A percentile compares a stretch with the other conserved stretches of the same genome.
phyloP scores from a whole-genome alignment of 1,140 invertebrate species.

The Hypothenemus hampei region DNA sequence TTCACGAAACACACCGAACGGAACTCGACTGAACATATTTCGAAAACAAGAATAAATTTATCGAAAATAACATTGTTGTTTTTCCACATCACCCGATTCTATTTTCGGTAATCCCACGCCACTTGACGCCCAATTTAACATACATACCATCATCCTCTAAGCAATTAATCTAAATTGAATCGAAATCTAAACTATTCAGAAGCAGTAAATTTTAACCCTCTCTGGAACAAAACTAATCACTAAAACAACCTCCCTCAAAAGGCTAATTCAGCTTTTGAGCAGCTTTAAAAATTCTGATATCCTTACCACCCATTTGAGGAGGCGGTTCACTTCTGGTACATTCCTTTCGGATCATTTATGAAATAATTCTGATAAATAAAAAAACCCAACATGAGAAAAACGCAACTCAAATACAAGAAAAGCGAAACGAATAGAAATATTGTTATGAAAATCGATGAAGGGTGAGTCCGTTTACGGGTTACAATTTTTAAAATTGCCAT shows the following conservation, averaged over 20 bases:
- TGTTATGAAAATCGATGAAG: conserved; percentile 13
- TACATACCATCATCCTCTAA: too few relatives aligned
- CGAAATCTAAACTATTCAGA: too few relatives aligned
- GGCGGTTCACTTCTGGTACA: too few relatives aligned
- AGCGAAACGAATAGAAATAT: conserved; percentile 13
- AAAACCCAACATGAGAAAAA: conserved; percentile 20
- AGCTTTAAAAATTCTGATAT: too few relatives aligned
- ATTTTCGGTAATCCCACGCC: conserved; percentile 1
- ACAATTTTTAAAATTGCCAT: conserved; percentile 16
- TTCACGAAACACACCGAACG: background rate
- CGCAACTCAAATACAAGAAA: conserved; percentile 11
- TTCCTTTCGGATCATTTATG: too few relatives aligned
- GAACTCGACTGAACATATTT: background rate
- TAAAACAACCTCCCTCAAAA: too few relatives aligned
- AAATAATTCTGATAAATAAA: conserved; percentile 20
- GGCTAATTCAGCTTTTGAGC: too few relatives aligned
- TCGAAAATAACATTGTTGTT: conserved; percentile 10
- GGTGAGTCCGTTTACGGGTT: conserved; percentile 4
- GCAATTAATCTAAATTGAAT: too few relatives aligned
- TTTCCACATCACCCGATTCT: background rate
- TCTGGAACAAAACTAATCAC: too few relatives aligned
- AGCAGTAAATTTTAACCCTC: too few relatives aligned
- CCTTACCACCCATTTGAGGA: too few relatives aligned
- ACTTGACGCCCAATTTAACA: too few relatives aligned
- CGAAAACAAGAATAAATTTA: conserved; percentile 13